Conservation (phyloP, 1,140 invertebrate species). For the Drosophila bipectinata region DNA sequence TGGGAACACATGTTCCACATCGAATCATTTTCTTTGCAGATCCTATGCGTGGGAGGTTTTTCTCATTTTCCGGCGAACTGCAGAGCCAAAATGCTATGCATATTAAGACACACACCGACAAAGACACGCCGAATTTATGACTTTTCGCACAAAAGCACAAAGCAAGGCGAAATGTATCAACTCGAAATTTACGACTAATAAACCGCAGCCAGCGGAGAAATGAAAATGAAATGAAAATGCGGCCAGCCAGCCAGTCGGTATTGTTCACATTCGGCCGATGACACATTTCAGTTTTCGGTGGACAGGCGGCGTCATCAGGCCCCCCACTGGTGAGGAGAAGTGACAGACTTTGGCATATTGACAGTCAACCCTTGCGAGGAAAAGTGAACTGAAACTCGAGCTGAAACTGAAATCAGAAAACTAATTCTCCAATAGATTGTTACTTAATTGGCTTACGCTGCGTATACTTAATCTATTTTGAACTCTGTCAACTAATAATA, state of each 20-base stretch:
- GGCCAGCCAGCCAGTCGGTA: slow-evolving; percentile 8
- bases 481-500: slow-evolving; percentile 40
- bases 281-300: slow-evolving; percentile 36
- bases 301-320: slow-evolving; percentile 21
- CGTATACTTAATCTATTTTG: slow-evolving; percentile 44
- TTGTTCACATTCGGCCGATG: slow-evolving; percentile 27
- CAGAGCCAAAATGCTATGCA: slow-evolving; percentile 34
- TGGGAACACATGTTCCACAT: not conserved
- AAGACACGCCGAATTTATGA: slow-evolving; percentile 35
- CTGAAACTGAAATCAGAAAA: slow-evolving; percentile 8
- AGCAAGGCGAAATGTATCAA: slow-evolving; percentile 24
- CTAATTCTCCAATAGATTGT: slow-evolving; percentile 17
- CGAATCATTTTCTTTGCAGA: not conserved
- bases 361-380: slow-evolving; percentile 19
- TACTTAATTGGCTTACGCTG: slow-evolving; percentile 37
- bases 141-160: slow-evolving; percentile 26
- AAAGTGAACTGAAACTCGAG: slow-evolving; percentile 4
- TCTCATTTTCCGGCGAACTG: slow-evolving; percentile 26
- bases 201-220: slow-evolving; percentile 35
- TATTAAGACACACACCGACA: slow-evolving; percentile 25
- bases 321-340: too few relatives aligned
- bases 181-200: slow-evolving; percentile 50
- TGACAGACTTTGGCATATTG: slow-evolving; percentile 31
- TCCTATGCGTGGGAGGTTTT: slow-evolving; percentile 4
- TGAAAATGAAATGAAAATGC: slow-evolving; percentile 39